Evolutionary conservation across 1,140 invertebrate genomes (phyloP).

Genomic region (Frieseomelitta varia): DNA sequence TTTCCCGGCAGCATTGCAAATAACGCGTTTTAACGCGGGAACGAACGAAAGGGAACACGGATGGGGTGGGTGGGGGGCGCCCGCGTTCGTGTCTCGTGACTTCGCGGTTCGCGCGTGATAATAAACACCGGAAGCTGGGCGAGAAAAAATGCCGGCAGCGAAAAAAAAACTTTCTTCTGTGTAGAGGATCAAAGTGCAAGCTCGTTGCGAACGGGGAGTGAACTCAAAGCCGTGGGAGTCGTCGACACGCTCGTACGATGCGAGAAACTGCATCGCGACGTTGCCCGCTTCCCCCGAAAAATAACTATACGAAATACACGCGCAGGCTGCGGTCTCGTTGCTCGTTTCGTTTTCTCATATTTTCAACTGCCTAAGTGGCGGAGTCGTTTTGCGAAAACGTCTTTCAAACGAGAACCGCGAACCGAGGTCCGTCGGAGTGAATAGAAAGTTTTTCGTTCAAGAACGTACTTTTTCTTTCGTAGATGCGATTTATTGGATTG

Average conservation of each 20-base stretch:
- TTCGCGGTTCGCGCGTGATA: constrained; percentile 29
- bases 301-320: constrained; percentile 18
- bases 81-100: constrained; percentile 17
- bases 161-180: constrained; percentile 46
- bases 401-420: background rate
- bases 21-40: constrained; percentile 10
- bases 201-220: background rate
- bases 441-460: background rate
- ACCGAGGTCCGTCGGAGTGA: background rate
- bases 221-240: constrained; percentile 28
- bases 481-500: too few species aligned
- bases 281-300: constrained; percentile 1
- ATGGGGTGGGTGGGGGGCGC: too few species aligned
- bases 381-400: background rate
- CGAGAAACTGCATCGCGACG: constrained; percentile 15
- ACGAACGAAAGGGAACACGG: constrained; percentile 13
- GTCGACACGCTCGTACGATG: constrained; percentile 3
- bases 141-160: constrained; percentile 28
- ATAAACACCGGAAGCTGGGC: constrained; percentile 48
- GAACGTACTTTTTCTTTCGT: background rate
- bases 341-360: background rate
- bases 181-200: constrained; percentile 44
- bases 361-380: background rate
- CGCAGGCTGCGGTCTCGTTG: background rate
- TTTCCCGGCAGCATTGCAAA: background rate